Base-by-base conservation (phyloP, 37 sponge, comb jelly and placozoan genomes). In the Tethya wilhelma region DNA sequence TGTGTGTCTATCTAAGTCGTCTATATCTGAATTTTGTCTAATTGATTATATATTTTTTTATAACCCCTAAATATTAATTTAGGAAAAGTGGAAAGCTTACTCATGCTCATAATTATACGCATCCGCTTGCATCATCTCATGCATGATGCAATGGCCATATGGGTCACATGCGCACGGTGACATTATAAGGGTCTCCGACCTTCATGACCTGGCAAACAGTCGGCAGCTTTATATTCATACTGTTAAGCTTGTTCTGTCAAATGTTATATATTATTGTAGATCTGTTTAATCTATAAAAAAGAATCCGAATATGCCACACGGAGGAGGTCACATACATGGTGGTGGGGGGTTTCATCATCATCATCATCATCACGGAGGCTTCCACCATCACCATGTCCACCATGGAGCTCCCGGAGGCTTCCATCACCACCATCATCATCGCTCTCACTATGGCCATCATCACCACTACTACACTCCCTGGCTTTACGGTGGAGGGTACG, bases 261-360 rank as follows among this genome's bases (percentile, higher is more conserved):
- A 49, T 49, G 11, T 49, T 49, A 17, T 20, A 49, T 17, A 20
- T 11, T 17, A 49, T 49, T 49, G 11, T 49, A 17, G 55, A 49
- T 49, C 17, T 17, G 17, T 49, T 49, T 49, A 49, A 17, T 11
- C 20, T 25, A 28, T 9, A 19, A 23, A n/a, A 8, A 8, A 11
- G 64, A 26, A 28, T 36, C 33, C 9, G 40, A 23, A 40, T 5
- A 74, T 74, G 75, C 75, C 75, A 37, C 75, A 74, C 59, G 75
- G 75, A 29, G 75, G 59, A 5, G 75, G 75, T 31, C 75, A 74
- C 29, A 22, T 19, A 11, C 69, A 67, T 38, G 49, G 55, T 4
- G 49, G 55, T 22, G 73, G 73, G 30, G 49, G 69, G 28, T 49
- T 49, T 62, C 64, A 62, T 62, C 64, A 43, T 7, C 72, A 71